A percentile compares a stretch with the other conserved stretches of the same genome.
phyloP scores from a whole-genome alignment of 2,797 vertebrate genomes.

The Schizothorax lantsangensis region DNA sequence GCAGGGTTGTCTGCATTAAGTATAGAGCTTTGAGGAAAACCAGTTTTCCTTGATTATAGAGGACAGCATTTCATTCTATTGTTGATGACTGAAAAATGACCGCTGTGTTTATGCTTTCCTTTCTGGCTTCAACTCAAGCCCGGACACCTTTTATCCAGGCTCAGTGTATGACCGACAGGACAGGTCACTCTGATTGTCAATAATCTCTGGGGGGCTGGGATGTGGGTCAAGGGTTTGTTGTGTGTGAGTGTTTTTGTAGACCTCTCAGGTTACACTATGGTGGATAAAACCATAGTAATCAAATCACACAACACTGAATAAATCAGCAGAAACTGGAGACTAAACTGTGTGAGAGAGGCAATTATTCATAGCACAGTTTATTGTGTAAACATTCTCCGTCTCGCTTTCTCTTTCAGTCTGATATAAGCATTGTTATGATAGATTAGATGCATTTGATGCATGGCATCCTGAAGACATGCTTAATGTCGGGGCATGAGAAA shows the following conservation, averaged over 20 bases:
- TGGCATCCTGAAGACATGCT: not conserved
- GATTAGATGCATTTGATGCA: not conserved
- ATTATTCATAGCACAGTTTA: slow-evolving; percentile 37
- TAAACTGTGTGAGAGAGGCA: slow-evolving; percentile 10
- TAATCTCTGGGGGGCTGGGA: slow-evolving; percentile 21
- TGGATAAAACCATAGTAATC: slow-evolving; percentile 44
- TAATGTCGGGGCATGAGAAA: not conserved
- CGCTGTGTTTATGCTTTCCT: slow-evolving; percentile 10
- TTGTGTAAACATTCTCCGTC: slow-evolving; percentile 25
- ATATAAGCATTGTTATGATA: not conserved
- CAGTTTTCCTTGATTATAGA: not conserved
- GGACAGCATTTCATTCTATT: not conserved
- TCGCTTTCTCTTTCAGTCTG: not conserved
- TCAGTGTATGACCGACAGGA: not conserved
- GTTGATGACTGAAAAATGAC: not conserved
- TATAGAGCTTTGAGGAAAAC: not conserved
- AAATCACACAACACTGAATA: slow-evolving; percentile 37
- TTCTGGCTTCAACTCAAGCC: not conserved
- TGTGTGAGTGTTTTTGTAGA: slow-evolving; percentile 15
- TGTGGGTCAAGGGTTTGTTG: slow-evolving; percentile 37
- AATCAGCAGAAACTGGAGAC: slow-evolving; percentile 44
- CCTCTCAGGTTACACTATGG: slow-evolving; percentile 34
- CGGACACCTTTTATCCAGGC: not conserved
- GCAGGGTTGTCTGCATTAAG: not conserved
- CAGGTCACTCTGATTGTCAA: slow-evolving; percentile 17